phyloP scores from a whole-genome alignment of 2,113 vertebrate genomes.

The Saguinus imperator region DNA sequence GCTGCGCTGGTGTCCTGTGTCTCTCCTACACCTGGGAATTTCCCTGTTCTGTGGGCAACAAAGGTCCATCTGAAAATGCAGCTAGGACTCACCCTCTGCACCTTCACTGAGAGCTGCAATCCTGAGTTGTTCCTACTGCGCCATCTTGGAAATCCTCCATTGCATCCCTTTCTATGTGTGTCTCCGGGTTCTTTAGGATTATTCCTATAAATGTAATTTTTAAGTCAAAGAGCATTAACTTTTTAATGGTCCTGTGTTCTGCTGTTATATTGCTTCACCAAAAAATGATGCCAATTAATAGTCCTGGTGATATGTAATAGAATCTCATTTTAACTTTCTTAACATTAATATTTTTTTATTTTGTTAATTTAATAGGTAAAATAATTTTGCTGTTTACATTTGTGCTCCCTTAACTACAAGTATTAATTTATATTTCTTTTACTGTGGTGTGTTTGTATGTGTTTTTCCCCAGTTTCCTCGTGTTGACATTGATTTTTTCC shows the following conservation, averaged over 20 bases:
- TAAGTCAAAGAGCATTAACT: background rate
- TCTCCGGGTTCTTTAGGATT: background rate
- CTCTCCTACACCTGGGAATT: too few species aligned
- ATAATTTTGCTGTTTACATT: slow-evolving; percentile 8
- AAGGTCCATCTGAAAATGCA: too few species aligned
- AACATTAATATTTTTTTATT: background rate
- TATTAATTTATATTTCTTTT: background rate
- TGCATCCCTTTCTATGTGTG: background rate
- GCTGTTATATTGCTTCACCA: background rate
- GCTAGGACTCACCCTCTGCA: too few species aligned
- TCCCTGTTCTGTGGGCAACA: too few species aligned
- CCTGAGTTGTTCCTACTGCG: too few species aligned
- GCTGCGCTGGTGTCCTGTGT: too few species aligned
- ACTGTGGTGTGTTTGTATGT: background rate
- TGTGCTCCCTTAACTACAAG: background rate
- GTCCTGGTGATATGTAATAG: background rate
- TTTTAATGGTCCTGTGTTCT: background rate
- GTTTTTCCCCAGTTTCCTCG: background rate
- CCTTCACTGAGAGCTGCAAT: too few species aligned
- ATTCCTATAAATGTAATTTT: slow-evolving; percentile 2
- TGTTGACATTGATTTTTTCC: slow-evolving; percentile 3
- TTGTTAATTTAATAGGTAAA: background rate
- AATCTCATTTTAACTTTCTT: background rate
- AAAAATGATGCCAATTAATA: background rate
- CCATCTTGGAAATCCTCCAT: too few species aligned